phyloP scores from a whole-genome alignment of 2,888 invertebrate species.

The Ypsolopha scabrella region DNA sequence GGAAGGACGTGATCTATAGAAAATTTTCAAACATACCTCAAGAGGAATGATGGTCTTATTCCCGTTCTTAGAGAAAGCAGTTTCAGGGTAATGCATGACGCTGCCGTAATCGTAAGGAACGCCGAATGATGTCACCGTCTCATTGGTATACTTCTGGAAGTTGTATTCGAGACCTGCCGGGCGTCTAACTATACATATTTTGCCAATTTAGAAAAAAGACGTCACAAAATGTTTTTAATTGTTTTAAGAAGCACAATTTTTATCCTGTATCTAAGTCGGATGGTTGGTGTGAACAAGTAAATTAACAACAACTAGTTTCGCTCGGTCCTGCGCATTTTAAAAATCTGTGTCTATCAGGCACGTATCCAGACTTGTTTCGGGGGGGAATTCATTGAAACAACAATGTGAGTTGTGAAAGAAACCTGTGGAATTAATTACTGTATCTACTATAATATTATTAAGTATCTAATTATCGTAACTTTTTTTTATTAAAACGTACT shows the following conservation, averaged over 20 bases:
- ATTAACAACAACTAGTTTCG: too few relatives aligned
- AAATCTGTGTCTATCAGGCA: too few relatives aligned
- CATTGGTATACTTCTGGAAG: constrained; percentile 65
- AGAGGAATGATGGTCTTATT: constrained; percentile 69
- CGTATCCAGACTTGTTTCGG: too few relatives aligned
- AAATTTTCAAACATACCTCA: constrained; percentile 14
- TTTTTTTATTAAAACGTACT: too few relatives aligned
- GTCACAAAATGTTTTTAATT: not conserved
- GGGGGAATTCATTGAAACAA: too few relatives aligned
- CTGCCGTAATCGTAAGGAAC: constrained; percentile 75
- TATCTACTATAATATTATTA: too few relatives aligned
- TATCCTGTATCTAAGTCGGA: too few relatives aligned
- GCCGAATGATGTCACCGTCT: constrained; percentile 66
- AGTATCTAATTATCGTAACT: too few relatives aligned
- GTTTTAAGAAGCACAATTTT: not conserved
- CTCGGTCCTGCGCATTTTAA: too few relatives aligned
- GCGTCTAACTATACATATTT: not conserved
- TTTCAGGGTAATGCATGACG: constrained; percentile 74
- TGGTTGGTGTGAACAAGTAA: too few relatives aligned
- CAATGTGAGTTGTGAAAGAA: too few relatives aligned
- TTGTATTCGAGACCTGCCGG: constrained; percentile 18
- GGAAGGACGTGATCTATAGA: not conserved
- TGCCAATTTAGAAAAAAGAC: not conserved
- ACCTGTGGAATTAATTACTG: too few relatives aligned
- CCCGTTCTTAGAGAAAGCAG: constrained; percentile 72